A percentile compares a stretch with the other conserved stretches of the same genome.
phyloP scores from a whole-genome alignment of 2,113 vertebrate genomes.

The Erythrocercus mccallii region DNA sequence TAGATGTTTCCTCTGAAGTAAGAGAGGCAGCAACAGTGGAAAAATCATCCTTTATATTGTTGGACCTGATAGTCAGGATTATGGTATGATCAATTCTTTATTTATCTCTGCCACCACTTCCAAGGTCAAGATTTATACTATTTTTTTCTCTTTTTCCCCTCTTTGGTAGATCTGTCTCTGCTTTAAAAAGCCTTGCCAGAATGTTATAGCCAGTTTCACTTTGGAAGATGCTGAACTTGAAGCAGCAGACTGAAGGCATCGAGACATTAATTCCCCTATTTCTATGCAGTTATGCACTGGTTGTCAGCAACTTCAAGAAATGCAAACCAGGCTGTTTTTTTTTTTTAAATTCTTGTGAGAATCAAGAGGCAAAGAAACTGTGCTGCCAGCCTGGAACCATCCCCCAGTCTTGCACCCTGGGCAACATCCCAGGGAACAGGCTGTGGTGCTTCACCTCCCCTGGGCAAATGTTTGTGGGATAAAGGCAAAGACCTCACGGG shows the following conservation, averaged over 20 bases:
- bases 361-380: neutral
- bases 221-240: neutral
- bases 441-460: neutral
- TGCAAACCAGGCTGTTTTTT: neutral
- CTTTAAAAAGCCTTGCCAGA: neutral
- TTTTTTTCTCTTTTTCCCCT: rapidly evolving
- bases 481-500: neutral
- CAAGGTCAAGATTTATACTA: neutral
- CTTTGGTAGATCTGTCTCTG: neutral
- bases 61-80: neutral
- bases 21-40: neutral
- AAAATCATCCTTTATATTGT: neutral
- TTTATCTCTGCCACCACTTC: neutral
- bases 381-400: neutral
- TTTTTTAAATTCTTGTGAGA: neutral
- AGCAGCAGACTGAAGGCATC: neutral
- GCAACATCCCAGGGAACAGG: neutral
- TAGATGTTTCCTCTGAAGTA: neutral
- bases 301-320: neutral
- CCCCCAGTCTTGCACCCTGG: neutral
- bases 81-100: neutral
- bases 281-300: neutral
- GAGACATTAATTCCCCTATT: neutral
- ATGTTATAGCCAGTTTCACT: neutral
- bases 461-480: neutral